phyloP scores from a whole-genome alignment of 1,140 invertebrate species.

The Leguminivora glycinivorella region DNA sequence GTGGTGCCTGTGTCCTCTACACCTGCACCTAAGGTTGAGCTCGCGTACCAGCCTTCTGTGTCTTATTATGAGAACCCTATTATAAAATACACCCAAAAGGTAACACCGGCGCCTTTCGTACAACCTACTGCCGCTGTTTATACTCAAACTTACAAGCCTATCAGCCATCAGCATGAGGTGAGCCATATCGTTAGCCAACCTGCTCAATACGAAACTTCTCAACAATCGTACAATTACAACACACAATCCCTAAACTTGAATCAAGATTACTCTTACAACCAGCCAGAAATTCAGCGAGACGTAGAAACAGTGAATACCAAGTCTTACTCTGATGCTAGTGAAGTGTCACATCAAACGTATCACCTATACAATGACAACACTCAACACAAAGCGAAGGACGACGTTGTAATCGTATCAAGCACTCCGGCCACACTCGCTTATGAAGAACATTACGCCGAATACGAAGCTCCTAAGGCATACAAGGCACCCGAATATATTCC shows the following conservation, averaged over 20 bases:
- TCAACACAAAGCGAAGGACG: conserved; percentile 48
- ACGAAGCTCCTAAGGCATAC: conserved; percentile 51
- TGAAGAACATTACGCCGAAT: conserved; percentile 65
- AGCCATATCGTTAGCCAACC: conserved; percentile 47
- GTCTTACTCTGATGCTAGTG: conserved; percentile 63
- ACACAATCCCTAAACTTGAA: conserved; percentile 42
- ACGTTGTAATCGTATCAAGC: conserved; percentile 61
- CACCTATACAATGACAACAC: conserved; percentile 48
- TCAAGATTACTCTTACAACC: conserved; percentile 57
- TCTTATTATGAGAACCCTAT: conserved; percentile 69
- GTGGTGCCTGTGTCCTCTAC: conserved; percentile 58
- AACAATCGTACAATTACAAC: conserved; percentile 43
- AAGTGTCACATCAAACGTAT: conserved; percentile 68
- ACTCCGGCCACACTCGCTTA: conserved; percentile 64
- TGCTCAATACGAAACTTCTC: conserved; percentile 43
- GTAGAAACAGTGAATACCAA: conserved; percentile 45
- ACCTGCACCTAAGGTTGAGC: conserved; percentile 48
- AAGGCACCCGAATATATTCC: conserved; percentile 66
- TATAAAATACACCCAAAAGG: conserved; percentile 61
- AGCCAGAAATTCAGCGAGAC: conserved; percentile 64
- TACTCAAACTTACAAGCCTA: conserved; percentile 58
- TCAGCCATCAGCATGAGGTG: conserved; percentile 49
- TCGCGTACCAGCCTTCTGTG: conserved; percentile 57
- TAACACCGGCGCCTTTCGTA: conserved; percentile 56
- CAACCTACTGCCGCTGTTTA: conserved; percentile 57